Base-by-base conservation (phyloP, 1,140 invertebrate species). In the Drosophila santomea region DNA sequence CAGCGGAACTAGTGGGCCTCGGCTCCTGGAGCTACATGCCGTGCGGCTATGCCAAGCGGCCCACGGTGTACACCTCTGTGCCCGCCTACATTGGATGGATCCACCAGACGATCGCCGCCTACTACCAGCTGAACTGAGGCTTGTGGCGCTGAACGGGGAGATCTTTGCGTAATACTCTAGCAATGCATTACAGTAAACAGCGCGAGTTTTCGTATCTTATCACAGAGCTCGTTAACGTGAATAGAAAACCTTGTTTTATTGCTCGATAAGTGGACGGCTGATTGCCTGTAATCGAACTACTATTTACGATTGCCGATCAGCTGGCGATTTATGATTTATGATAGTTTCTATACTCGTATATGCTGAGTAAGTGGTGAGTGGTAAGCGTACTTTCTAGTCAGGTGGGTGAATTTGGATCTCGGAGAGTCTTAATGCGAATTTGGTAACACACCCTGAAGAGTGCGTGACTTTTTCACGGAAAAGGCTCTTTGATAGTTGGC, bases 1-100 rank as follows among this genome's bases (percentile, higher is more conserved):
- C 80, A 2, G 63, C 77, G 6, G 80, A 91, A n/a, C 56, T 92
- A 23, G 81, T 96, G 48, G 96, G 96, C 1, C 93, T 96, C 2
- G 96, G 96, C 0, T 96, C 96, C 0, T 97, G 95, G 95, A 96
- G 96, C n/a, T 92, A 95, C 23, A 93, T 94, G 44, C 96, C 96
- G 51, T 96, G 96, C 69, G 95, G 95, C 3, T 92, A 92, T 35
- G 92, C 91, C 64, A 94, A 93, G 5, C 93, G 94, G 0, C 96
- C 96, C 0, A 95, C 96, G 0, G 95, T 97, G 0, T 97, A 95
- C 79, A 95, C 96, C 0, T 94, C 94, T 68, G 95, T 96, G 0
- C 93, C 94, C 0, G 81, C 93, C 2, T 95, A 94, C 76, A 80
- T 94, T 8, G 92, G 93, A 41, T 94, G 96, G 96, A 96, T 97